phyloP scores from a whole-genome alignment of 2,113 vertebrate species.

The Hydrochoerus hydrochaeris region DNA sequence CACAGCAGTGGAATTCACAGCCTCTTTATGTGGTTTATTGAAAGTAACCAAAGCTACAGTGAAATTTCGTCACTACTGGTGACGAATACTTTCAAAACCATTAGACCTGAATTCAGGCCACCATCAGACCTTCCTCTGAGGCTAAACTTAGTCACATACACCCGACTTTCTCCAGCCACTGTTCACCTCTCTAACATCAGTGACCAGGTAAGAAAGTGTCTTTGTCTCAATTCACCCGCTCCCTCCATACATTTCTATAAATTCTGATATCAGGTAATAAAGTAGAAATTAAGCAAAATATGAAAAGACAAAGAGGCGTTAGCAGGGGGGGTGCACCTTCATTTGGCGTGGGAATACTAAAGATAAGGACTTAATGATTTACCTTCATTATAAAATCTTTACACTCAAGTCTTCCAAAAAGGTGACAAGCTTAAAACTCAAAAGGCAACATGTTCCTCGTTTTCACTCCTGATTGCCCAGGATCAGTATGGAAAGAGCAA shows the following conservation, averaged over 20 bases:
- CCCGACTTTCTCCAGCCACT: background rate
- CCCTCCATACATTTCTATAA: background rate
- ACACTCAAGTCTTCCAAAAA: background rate
- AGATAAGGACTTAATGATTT: background rate
- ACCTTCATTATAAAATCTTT: background rate
- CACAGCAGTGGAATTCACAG: background rate
- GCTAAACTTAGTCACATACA: background rate
- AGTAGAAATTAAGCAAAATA: background rate
- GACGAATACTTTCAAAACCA: constrained; percentile 64
- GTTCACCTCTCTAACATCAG: too few relatives aligned
- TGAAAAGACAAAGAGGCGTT: too few relatives aligned
- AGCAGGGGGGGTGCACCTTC: background rate
- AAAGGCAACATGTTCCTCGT: background rate
- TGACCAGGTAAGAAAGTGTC: background rate
- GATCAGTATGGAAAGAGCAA: background rate
- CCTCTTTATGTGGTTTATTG: background rate
- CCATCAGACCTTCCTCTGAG: background rate
- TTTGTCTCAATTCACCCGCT: background rate
- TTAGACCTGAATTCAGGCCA: background rate
- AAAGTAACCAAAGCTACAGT: background rate
- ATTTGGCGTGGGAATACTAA: background rate
- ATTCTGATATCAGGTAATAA: background rate
- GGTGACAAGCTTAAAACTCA: background rate
- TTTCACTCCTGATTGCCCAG: background rate
- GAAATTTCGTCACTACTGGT: background rate